phyloP scores from a whole-genome alignment of 1,140 invertebrate genomes.

The Acromyrmex heyeri region DNA sequence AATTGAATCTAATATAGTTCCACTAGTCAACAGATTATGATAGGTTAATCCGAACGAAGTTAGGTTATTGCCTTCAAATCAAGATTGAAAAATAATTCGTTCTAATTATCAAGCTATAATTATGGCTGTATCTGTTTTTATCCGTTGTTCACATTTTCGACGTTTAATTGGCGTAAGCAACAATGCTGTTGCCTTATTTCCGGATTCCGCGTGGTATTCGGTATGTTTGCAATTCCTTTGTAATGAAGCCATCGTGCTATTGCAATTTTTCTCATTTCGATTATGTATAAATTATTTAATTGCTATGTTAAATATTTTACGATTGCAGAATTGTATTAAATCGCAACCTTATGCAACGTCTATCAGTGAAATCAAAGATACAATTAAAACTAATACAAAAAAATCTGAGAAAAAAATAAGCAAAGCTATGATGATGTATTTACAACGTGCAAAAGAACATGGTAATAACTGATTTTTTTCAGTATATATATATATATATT shows the following conservation, averaged over 20 bases:
- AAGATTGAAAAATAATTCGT: background rate
- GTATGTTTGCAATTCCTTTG: constrained; percentile 58
- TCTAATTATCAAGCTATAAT: constrained; percentile 6
- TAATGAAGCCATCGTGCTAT: background rate
- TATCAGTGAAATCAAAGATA: background rate
- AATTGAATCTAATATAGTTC: background rate
- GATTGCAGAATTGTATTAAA: constrained; percentile 48
- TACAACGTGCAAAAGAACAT: constrained; percentile 93
- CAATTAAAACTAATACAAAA: background rate
- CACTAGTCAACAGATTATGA: background rate
- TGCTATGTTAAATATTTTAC: constrained; percentile 3
- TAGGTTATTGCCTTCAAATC: background rate
- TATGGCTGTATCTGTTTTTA: constrained; percentile 63
- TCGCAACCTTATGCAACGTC: background rate
- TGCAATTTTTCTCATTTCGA: constrained; percentile 34
- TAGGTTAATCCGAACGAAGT: background rate
- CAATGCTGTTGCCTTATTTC: constrained; percentile 35
- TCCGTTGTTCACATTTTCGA: constrained; percentile 61
- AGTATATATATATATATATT: background rate
- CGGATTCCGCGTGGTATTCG: constrained; percentile 7
- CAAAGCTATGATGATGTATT: constrained; percentile 95
- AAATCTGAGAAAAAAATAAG: constrained; percentile 88
- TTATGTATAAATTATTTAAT: background rate
- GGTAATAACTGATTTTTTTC: constrained; percentile 84
- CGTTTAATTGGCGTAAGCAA: constrained; percentile 64